phyloP scores from a whole-genome alignment of 64 coral and sea anemone genomes.

The Trachythela sp. region DNA sequence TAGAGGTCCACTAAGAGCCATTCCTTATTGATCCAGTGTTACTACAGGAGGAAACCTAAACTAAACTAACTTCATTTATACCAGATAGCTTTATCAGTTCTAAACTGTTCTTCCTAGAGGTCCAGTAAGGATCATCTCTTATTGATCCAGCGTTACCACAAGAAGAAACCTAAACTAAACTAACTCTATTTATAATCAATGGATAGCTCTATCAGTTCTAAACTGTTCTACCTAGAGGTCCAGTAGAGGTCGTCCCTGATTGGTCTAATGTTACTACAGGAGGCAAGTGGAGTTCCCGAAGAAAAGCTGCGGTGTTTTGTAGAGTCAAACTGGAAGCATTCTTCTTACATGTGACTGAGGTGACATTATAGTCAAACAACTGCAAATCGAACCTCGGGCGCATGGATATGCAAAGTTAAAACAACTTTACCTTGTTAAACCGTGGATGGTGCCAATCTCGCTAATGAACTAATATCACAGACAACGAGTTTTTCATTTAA shows the following conservation, averaged over 20 bases:
- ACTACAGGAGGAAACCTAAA: not conserved
- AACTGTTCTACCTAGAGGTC: too few relatives aligned
- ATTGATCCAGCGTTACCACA: not conserved
- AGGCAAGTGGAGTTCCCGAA: too few relatives aligned
- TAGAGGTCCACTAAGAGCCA: too few relatives aligned
- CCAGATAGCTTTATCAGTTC: not conserved
- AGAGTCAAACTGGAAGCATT: not conserved
- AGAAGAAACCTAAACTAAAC: not conserved
- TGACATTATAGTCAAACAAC: too few relatives aligned
- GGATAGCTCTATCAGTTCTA: too few relatives aligned
- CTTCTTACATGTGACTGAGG: not conserved
- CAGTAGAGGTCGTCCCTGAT: too few relatives aligned
- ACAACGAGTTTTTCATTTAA: slow-evolving; percentile 11
- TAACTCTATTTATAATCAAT: not conserved
- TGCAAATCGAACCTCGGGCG: too few relatives aligned
- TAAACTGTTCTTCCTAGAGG: not conserved
- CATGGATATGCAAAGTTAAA: not conserved
- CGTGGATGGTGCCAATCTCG: not conserved
- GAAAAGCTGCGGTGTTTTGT: too few relatives aligned
- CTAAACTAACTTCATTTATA: not conserved
- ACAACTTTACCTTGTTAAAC: not conserved
- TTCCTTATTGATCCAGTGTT: too few relatives aligned
- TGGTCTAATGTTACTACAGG: too few relatives aligned
- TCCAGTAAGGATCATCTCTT: not conserved
- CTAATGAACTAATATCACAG: not conserved